Evolutionary conservation across 2,888 invertebrate species (phyloP), one percentile per base, ranked within the genome.

Genomic region (Timandra comae): DNA sequence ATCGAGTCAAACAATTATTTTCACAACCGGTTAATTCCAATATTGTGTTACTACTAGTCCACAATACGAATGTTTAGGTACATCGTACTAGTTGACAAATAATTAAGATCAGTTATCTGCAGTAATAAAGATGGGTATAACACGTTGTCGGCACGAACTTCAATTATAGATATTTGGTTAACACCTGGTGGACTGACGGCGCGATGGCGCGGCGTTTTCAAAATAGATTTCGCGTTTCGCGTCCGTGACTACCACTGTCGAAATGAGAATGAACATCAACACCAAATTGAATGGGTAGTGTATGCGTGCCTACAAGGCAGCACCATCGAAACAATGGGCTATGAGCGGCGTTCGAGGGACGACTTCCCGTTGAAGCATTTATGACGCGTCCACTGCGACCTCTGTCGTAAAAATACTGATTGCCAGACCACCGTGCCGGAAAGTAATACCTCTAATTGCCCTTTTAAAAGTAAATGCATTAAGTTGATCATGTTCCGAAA

Each of bases 381-480:
- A 67, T 75, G 71, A 74, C 72, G 68, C 63, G 71, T 51, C 60
- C 65, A 49, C 60, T 58, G 64, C 58, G 55, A 61, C 16, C 16
- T 62, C 56, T 60, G 68, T 61, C 67, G 64, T 68, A 72, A 80
- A 78, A 79, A 78, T 75, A 75, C 70, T 70, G 73, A 80, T 81
- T 74, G 75, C 63, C 59, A 62, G 61, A 60, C 68, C 66, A 62
- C 67, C 67, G 56, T 61, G 57, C 51, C 66, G 49, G 55, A 68
- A 69, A 59, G 57, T 68, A 75, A 76, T 79, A 76, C 63, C 62
- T 53, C 67, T 79, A 78, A 81, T 82, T 76, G 80, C 73, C 71
- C 66, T 71, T 72, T 77, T 78, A 68, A 80, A 79, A 70, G 61
- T 68, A 70, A 73, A 77, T 78, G 65, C 70, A 81, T 79, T 79